These are phyloP conservation scores for Notolabrus celidotus DNA, from an alignment of 2,797 vertebrate species.

Conservation along the genomic window DNA sequence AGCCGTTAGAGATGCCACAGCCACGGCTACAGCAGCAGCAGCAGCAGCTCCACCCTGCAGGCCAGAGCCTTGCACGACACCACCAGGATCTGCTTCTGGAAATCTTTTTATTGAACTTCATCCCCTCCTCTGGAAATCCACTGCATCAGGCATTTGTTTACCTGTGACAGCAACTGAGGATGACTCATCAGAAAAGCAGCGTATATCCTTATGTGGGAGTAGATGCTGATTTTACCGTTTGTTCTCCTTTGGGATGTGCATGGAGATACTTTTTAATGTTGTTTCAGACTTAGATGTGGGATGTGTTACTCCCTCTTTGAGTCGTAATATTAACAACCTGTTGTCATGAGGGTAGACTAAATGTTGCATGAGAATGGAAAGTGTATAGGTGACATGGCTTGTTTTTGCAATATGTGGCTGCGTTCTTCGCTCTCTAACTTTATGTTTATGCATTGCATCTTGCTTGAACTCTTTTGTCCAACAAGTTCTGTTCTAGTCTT, in stretches of 20 bases:
- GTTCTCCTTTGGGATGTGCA: constrained; percentile 35
- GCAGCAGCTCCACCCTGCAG: constrained; percentile 55
- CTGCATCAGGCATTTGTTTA: constrained; percentile 55
- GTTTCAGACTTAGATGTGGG: constrained; percentile 15
- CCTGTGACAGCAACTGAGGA: constrained; percentile 67
- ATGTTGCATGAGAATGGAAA: constrained; percentile 10
- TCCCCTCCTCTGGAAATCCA: constrained; percentile 56
- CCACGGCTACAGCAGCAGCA: constrained; percentile 30
- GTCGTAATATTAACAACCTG: constrained; percentile 50
- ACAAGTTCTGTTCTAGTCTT: constrained; percentile 45
- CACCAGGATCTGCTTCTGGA: constrained; percentile 57
- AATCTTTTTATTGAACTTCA: constrained; percentile 53
- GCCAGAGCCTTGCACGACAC: constrained; percentile 36
- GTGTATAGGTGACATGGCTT: neutral
- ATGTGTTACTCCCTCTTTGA: constrained; percentile 21
- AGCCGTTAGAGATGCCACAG: constrained; percentile 69
- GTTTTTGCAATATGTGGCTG: neutral
- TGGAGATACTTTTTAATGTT: constrained; percentile 32
- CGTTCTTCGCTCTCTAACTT: constrained; percentile 8
- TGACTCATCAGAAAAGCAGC: constrained; percentile 80
- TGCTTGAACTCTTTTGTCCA: constrained; percentile 35
- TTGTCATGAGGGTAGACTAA: constrained; percentile 41
- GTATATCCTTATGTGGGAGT: constrained; percentile 60
- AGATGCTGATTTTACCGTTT: constrained; percentile 51
- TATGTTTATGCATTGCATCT: constrained; percentile 5